Evolutionary conservation across 2,888 invertebrate species (phyloP).

Genomic region (Eupithecia tripunctaria): DNA sequence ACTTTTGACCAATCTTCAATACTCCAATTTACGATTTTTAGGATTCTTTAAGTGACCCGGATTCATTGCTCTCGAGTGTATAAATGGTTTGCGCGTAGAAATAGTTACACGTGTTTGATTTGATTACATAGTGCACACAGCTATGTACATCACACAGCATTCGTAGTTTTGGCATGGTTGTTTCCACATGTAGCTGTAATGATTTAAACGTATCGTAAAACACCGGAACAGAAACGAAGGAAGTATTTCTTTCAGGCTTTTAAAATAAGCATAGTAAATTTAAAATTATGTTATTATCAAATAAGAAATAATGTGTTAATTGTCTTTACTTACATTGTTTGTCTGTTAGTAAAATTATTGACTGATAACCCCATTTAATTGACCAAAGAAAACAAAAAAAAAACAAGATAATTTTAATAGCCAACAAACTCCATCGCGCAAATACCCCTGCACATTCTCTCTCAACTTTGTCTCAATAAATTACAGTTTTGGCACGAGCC

Average conservation of each 20-base stretch:
- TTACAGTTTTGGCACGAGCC: constrained; percentile 68
- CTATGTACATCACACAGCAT: neutral
- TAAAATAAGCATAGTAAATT: too few relatives aligned
- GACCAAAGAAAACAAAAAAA: neutral
- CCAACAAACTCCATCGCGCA: constrained; percentile 39
- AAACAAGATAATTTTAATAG: constrained; percentile 14
- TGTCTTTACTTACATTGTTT: neutral
- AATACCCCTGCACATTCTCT: constrained; percentile 56
- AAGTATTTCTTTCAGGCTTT: too few relatives aligned
- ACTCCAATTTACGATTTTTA: too few relatives aligned
- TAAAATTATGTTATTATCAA: too few relatives aligned
- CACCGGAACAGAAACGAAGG: too few relatives aligned
- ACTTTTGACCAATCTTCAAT: too few relatives aligned
- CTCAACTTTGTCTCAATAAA: constrained; percentile 67
- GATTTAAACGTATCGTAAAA: constrained; percentile 23
- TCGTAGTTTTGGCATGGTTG: constrained; percentile 35
- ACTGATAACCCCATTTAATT: neutral
- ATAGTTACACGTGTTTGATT: constrained; percentile 36
- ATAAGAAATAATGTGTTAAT: too few relatives aligned
- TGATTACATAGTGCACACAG: constrained; percentile 29
- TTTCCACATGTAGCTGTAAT: constrained; percentile 22
- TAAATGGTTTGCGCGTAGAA: constrained; percentile 33
- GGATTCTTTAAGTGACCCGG: too few relatives aligned
- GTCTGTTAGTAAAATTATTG: neutral
- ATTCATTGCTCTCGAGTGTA: too few relatives aligned